These are phyloP conservation scores for Drosophila elegans DNA, from an alignment of 1,140 invertebrate species.

Conservation along the genomic window DNA sequence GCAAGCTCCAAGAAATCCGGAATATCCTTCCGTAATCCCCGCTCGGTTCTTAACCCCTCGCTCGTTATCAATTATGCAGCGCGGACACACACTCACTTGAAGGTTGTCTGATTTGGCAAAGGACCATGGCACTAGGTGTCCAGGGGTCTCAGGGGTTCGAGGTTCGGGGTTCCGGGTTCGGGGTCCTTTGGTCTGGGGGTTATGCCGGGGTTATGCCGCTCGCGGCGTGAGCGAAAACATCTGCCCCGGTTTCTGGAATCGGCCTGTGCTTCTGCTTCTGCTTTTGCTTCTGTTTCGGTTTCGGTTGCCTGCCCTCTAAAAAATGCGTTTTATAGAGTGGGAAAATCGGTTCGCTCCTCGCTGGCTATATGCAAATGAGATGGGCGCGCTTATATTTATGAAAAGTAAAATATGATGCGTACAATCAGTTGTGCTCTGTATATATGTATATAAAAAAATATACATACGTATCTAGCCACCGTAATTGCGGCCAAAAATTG, in stretches of 20 bases:
- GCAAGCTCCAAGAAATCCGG: not conserved
- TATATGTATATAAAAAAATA: conserved; percentile 8
- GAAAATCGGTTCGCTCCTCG: conserved; percentile 18
- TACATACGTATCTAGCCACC: conserved; percentile 7
- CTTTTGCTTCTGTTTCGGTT: conserved; percentile 6
- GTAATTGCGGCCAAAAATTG: conserved; percentile 73
- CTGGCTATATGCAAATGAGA: conserved; percentile 71
- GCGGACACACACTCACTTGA: conserved; percentile 1
- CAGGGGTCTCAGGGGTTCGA: not conserved
- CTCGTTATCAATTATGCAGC: conserved; percentile 32
- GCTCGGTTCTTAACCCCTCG: not conserved
- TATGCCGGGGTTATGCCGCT: conserved; percentile 14
- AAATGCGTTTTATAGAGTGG: conserved; percentile 20
- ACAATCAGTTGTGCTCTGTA: conserved; percentile 34
- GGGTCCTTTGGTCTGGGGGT: conserved; percentile 1
- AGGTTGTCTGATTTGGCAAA: conserved; percentile 10
- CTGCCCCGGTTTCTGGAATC: conserved; percentile 44
- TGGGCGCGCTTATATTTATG: conserved; percentile 77
- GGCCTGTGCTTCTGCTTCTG: not conserved
- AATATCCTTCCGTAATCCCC: not conserved
- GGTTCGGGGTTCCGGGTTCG: not conserved
- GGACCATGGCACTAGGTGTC: conserved; percentile 6
- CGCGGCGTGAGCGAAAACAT: conserved; percentile 64
- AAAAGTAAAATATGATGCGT: conserved; percentile 71
- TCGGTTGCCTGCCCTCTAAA: conserved; percentile 45